Conservation (phyloP, 2,888 invertebrate species). For the Diarsia rubi region DNA sequence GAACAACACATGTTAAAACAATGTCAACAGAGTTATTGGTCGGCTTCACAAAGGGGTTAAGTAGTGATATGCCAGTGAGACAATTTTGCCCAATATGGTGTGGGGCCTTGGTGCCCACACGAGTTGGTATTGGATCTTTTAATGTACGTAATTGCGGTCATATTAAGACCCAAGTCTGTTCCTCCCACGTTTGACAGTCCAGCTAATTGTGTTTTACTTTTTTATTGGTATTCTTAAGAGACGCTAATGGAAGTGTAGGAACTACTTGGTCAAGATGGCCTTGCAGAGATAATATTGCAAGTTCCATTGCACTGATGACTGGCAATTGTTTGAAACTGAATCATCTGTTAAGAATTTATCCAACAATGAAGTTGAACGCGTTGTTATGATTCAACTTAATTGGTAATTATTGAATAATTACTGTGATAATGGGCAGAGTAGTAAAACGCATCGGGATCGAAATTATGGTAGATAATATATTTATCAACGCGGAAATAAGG, state of each 20-base stretch:
- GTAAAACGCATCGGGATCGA: not conserved
- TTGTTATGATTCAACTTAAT: conserved; percentile 15
- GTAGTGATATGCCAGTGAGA: conserved; percentile 75
- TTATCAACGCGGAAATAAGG: not conserved
- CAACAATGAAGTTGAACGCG: conserved; percentile 13
- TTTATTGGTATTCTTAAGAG: conserved; percentile 65
- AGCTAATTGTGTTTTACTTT: conserved; percentile 73
- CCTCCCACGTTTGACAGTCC: conserved; percentile 79
- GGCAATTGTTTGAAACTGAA: conserved; percentile 33
- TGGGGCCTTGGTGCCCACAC: conserved; percentile 86
- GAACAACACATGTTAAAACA: conserved; percentile 58
- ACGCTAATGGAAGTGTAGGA: conserved; percentile 46
- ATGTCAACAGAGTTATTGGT: conserved; percentile 63
- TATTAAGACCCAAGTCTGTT: conserved; percentile 83
- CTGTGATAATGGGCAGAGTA: not conserved
- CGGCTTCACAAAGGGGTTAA: conserved; percentile 75
- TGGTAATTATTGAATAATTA: conserved; percentile 7
- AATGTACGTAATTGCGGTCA: conserved; percentile 87
- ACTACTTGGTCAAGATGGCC: conserved; percentile 45
- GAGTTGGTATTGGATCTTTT: conserved; percentile 83
- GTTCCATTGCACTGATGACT: conserved; percentile 48
- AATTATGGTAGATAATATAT: not conserved
- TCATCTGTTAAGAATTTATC: conserved; percentile 36
- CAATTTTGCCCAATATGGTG: conserved; percentile 85
- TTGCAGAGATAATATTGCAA: conserved; percentile 57